Evolutionary conservation across 2,888 invertebrate genomes (phyloP).

Genomic region (Apodemia duryi): DNA sequence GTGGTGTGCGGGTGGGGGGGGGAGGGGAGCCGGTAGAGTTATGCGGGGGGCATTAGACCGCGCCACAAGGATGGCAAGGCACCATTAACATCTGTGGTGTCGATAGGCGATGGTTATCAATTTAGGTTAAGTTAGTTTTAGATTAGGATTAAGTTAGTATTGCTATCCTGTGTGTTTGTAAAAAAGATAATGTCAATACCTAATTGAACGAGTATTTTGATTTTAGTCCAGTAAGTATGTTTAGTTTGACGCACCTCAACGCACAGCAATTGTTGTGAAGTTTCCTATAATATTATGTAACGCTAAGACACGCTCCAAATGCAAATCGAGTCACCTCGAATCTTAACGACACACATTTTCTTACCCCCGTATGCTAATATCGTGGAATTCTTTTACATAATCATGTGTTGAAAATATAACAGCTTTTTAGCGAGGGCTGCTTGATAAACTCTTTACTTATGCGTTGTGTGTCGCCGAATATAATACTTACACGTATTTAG

Average conservation of each 20-base stretch:
- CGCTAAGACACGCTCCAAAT: conserved; percentile 41
- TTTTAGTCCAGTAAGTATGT: no score
- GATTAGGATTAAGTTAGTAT: no score
- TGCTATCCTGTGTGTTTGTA: no score
- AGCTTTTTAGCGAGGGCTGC: conserved; percentile 60
- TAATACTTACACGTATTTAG: conserved; percentile 63
- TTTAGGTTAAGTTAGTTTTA: no score
- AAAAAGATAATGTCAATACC: no score
- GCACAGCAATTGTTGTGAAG: conserved; percentile 24
- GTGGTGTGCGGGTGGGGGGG: no score
- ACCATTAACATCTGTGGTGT: no score
- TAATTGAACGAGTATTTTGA: no score
- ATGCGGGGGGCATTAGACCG: no score
- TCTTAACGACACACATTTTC: conserved; percentile 69
- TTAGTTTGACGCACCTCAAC: conserved; percentile 2
- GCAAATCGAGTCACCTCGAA: conserved; percentile 59
- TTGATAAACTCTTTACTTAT: conserved; percentile 59
- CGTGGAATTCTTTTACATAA: conserved; percentile 75
- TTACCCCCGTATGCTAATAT: conserved; percentile 56
- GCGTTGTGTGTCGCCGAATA: conserved; percentile 48
- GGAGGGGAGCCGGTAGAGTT: no score
- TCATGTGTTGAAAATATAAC: conserved; percentile 77
- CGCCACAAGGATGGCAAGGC: no score
- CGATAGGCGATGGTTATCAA: no score
- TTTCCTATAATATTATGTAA: conserved; percentile 26